These are phyloP conservation scores for Syngnathus acus DNA, from an alignment of 2,797 vertebrate genomes.

Conservation along the genomic window DNA sequence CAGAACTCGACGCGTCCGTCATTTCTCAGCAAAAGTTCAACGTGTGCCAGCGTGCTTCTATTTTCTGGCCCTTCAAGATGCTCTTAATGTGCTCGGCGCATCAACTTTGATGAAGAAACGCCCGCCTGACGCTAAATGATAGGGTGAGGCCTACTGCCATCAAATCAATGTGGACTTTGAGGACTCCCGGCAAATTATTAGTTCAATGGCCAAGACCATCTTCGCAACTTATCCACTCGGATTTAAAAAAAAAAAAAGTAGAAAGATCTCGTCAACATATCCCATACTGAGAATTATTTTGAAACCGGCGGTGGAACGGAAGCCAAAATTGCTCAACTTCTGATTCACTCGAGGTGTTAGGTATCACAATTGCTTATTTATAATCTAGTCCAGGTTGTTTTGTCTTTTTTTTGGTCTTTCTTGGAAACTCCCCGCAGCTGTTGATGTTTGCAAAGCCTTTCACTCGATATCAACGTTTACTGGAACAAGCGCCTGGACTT, in stretches of 20 bases:
- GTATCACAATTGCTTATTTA: background rate
- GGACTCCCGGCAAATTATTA: constrained; percentile 35
- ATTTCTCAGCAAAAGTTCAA: background rate
- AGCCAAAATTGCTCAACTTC: too few species aligned
- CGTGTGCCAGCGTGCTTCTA: background rate
- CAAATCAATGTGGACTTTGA: constrained; percentile 50
- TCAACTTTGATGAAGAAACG: constrained; percentile 1
- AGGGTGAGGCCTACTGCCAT: constrained; percentile 46
- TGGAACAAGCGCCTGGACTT: constrained; percentile 44
- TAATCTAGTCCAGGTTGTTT: constrained; percentile 17
- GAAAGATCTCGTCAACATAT: too few species aligned
- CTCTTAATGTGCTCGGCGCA: constrained; percentile 13
- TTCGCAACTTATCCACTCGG: background rate
- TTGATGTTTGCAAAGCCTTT: constrained; percentile 16
- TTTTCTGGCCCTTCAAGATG: constrained; percentile 29
- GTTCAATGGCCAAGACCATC: constrained; percentile 29
- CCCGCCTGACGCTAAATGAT: constrained; percentile 45
- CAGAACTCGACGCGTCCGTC: background rate
- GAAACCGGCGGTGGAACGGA: too few species aligned
- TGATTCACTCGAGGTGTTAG: constrained; percentile 5
- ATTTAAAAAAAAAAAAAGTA: too few species aligned
- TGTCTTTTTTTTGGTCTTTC: constrained; percentile 17
- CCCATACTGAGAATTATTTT: too few species aligned
- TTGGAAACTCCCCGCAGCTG: constrained; percentile 25
- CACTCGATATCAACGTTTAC: constrained; percentile 35